Evolutionary conservation across 2,113 vertebrate genomes (phyloP).

Genomic region (Peucedramus taeniatus): DNA sequence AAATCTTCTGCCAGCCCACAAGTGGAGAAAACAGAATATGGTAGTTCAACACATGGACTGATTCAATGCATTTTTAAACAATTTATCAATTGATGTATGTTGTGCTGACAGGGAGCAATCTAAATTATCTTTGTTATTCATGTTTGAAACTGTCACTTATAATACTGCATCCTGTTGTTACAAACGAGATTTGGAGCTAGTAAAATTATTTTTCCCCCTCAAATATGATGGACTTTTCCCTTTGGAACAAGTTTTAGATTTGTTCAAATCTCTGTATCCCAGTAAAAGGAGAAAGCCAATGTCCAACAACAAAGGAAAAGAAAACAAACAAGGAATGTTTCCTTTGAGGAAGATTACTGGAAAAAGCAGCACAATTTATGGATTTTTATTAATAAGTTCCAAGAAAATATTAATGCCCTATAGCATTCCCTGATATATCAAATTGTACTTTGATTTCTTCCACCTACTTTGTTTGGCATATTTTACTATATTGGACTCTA

Average conservation of each 20-base stretch:
- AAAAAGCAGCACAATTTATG: not conserved
- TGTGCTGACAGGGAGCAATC: not conserved
- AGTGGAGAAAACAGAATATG: not conserved
- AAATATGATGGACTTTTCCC: not conserved
- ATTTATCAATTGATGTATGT: not conserved
- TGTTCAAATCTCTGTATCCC: not conserved
- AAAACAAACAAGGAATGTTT: not conserved
- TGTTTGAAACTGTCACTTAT: not conserved
- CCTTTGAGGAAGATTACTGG: not conserved
- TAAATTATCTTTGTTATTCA: not conserved
- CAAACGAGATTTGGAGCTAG: not conserved
- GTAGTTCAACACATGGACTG: not conserved
- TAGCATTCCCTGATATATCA: not conserved
- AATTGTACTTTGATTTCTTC: not conserved
- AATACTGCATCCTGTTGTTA: not conserved
- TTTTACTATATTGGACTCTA: not conserved
- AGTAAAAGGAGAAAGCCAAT: not conserved
- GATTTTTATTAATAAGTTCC: not conserved
- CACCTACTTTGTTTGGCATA: not conserved
- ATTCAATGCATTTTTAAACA: not conserved
- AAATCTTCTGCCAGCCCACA: not conserved
- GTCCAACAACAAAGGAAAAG: not conserved
- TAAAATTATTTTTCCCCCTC: not conserved
- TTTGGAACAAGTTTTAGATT: not conserved
- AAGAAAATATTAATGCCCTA: not conserved